Percentiles rank a stretch among this genome's conserved stretches.
Conservation (phyloP, 53 echinoderm and acorn worm species). For the Luidia sarsii region DNA sequence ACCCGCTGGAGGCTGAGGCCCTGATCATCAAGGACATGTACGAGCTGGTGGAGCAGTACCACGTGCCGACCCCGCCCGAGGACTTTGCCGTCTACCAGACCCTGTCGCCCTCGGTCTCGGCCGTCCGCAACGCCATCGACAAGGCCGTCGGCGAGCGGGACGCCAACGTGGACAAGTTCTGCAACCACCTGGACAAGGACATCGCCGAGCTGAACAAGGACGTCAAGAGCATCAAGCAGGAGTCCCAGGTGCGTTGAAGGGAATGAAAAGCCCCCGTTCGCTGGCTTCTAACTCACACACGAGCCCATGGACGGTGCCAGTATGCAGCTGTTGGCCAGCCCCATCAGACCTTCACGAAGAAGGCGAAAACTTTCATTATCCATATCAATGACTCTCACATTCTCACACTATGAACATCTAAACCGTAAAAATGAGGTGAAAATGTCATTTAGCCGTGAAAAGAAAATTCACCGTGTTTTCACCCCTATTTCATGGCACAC, state of each 20-base stretch:
- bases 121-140: constrained; percentile 91
- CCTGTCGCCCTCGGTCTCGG: constrained; percentile 85
- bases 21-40: constrained; percentile 97
- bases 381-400: too few relatives aligned
- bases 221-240: constrained; percentile 93
- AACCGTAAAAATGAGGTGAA: too few relatives aligned
- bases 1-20: constrained; percentile 85
- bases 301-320: too few relatives aligned
- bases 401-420: too few relatives aligned
- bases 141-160: constrained; percentile 95
- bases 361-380: too few relatives aligned
- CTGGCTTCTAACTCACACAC: too few relatives aligned
- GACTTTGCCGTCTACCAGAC: constrained; percentile 99
- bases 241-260: constrained; percentile 95
- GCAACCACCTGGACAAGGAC: constrained; percentile 97
- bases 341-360: too few relatives aligned
- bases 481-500: too few relatives aligned
- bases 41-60: constrained; percentile 89
- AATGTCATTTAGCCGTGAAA: too few relatives aligned
- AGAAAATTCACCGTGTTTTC: too few relatives aligned
- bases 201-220: constrained; percentile 89
- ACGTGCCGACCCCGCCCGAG: constrained; percentile 94
- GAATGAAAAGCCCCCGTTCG: too few relatives aligned
- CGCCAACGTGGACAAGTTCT: constrained; percentile 98
- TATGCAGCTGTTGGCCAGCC: too few relatives aligned